Conservation (phyloP, 1,140 invertebrate genomes). For the Tetraneura akinire region DNA sequence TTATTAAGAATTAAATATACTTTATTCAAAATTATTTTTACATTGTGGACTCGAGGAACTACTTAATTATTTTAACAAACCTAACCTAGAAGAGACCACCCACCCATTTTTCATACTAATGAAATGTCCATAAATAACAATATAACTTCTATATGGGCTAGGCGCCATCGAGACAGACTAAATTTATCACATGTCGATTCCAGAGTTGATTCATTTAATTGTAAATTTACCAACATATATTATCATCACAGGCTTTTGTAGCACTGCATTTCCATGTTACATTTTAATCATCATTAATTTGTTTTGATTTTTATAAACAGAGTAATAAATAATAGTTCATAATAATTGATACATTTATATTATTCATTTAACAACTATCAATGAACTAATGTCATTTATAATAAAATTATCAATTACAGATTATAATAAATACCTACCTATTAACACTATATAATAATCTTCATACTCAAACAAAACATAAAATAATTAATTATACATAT, state of each 20-base stretch:
- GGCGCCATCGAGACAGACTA: neutral
- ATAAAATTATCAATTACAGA: too few species aligned
- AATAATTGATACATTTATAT: neutral
- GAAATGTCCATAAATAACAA: conserved; percentile 3
- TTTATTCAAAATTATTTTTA: neutral
- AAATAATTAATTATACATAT: too few species aligned
- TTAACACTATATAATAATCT: too few species aligned
- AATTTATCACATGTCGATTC: neutral
- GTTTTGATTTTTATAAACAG: neutral
- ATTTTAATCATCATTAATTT: too few species aligned
- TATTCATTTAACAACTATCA: neutral
- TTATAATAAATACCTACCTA: too few species aligned
- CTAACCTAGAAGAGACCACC: neutral
- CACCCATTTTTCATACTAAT: conserved; percentile 1
- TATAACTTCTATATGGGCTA: conserved; percentile 15
- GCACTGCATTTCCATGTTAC: neutral
- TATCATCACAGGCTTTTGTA: neutral
- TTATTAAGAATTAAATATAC: too few species aligned
- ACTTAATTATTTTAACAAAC: neutral
- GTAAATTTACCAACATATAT: neutral
- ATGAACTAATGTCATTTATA: neutral
- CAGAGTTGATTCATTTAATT: neutral
- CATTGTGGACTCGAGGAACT: too few species aligned
- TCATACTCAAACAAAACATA: too few species aligned
- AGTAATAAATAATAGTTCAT: neutral